phyloP scores from a whole-genome alignment of 1,140 invertebrate species.

The Anagrus nilaparvatae region DNA sequence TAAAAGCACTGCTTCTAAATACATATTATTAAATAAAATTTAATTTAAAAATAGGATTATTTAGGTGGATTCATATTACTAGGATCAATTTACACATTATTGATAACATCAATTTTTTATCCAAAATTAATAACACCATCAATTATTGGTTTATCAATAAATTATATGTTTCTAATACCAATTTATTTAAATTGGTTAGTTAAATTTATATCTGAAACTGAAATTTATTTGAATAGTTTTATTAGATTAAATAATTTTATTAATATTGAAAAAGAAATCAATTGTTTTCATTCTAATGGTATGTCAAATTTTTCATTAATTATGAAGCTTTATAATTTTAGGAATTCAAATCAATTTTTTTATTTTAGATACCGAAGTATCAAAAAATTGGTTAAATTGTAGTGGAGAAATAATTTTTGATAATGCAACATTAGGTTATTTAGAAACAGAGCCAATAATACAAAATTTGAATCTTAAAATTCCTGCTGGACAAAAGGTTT shows the following conservation, averaged over 20 bases:
- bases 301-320: too few species aligned
- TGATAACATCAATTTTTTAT: slow-evolving; percentile 45
- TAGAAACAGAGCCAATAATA: slow-evolving; percentile 52
- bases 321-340: not conserved
- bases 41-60: too few species aligned
- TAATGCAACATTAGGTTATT: slow-evolving; percentile 56
- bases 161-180: slow-evolving; percentile 70
- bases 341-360: not conserved
- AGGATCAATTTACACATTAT: slow-evolving; percentile 54
- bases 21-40: too few species aligned
- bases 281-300: not conserved
- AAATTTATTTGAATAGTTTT: slow-evolving; percentile 69
- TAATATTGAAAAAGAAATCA: slow-evolving; percentile 42
- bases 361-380: slow-evolving; percentile 40
- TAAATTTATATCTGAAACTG: slow-evolving; percentile 66
- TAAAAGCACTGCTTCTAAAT: too few species aligned
- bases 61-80: slow-evolving; percentile 69
- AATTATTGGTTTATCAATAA: slow-evolving; percentile 66
- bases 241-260: slow-evolving; percentile 58
- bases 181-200: slow-evolving; percentile 76
- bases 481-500: slow-evolving; percentile 57
- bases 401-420: slow-evolving; percentile 62
- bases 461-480: slow-evolving; percentile 53
- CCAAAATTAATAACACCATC: slow-evolving; percentile 45
- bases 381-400: slow-evolving; percentile 55